Evolutionary conservation across 2,888 invertebrate species (phyloP).

Genomic region (Neelides folsomi): DNA sequence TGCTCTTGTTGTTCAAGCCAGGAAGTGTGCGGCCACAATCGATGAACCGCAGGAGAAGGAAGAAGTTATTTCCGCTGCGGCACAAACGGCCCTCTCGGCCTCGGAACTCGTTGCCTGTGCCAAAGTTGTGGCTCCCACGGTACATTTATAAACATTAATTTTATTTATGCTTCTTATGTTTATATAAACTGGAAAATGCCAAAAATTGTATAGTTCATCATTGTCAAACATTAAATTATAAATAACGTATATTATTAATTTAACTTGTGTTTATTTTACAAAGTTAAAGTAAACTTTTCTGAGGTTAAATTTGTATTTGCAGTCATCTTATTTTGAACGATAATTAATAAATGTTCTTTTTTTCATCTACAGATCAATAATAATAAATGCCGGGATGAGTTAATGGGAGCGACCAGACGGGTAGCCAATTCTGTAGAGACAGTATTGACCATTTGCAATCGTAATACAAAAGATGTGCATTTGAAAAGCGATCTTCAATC

Average conservation of each 20-base stretch:
- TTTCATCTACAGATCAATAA: constrained; percentile 22
- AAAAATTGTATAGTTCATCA: too few species aligned
- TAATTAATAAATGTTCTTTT: not conserved
- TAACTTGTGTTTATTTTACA: too few species aligned
- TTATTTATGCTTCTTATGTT: not conserved
- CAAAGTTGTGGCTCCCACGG: constrained; percentile 76
- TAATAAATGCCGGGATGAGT: constrained; percentile 54
- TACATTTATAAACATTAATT: constrained; percentile 37
- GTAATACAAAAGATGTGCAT: constrained; percentile 53
- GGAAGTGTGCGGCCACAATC: constrained; percentile 79
- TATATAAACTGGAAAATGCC: not conserved
- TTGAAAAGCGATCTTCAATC: constrained; percentile 59
- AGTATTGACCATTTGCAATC: constrained; percentile 67
- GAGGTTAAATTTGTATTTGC: not conserved
- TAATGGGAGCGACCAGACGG: constrained; percentile 80
- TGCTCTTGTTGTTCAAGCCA: constrained; percentile 81
- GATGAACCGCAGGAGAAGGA: constrained; percentile 71
- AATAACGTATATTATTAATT: too few species aligned
- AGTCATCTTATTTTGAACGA: not conserved
- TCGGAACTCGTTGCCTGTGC: constrained; percentile 95
- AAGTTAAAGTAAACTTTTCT: too few species aligned
- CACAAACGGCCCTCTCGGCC: constrained; percentile 91
- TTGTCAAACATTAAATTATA: too few species aligned
- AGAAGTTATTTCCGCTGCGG: constrained; percentile 85
- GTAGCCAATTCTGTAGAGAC: constrained; percentile 84